Evolutionary conservation across 1,140 invertebrate species (phyloP).

Genomic region (Neodiprion fabricii): DNA sequence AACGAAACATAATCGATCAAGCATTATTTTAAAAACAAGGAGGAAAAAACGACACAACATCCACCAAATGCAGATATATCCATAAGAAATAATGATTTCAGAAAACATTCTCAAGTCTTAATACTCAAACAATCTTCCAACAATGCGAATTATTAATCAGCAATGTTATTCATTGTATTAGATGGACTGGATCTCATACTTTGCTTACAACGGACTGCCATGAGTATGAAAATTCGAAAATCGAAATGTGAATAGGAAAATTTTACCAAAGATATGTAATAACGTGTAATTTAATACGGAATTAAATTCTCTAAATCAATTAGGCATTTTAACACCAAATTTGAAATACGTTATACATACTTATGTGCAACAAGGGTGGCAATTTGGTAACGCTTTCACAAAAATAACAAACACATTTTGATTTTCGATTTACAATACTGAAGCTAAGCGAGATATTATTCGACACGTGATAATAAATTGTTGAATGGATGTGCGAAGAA

Average conservation of each 20-base stretch:
- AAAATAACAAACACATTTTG: not conserved
- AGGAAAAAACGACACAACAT: no score
- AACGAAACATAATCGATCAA: no score
- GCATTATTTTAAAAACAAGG: no score
- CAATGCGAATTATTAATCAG: not conserved
- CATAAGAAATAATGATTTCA: not conserved
- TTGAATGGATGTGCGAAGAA: not conserved
- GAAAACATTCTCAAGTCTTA: not conserved
- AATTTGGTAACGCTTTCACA: no score
- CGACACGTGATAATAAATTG: not conserved
- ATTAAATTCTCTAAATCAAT: no score
- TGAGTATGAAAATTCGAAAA: not conserved
- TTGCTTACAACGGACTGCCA: not conserved
- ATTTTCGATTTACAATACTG: not conserved
- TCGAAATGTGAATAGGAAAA: not conserved
- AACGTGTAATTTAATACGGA: no score
- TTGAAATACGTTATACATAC: no score
- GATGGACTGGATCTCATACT: not conserved
- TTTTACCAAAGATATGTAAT: no score
- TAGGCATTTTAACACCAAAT: no score
- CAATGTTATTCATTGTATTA: not conserved
- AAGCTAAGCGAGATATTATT: not conserved
- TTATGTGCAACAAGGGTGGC: no score
- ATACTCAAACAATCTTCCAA: not conserved
- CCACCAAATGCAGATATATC: not conserved